Base-by-base conservation (phyloP, 1,140 invertebrate genomes). In the Megalopta genalis region DNA sequence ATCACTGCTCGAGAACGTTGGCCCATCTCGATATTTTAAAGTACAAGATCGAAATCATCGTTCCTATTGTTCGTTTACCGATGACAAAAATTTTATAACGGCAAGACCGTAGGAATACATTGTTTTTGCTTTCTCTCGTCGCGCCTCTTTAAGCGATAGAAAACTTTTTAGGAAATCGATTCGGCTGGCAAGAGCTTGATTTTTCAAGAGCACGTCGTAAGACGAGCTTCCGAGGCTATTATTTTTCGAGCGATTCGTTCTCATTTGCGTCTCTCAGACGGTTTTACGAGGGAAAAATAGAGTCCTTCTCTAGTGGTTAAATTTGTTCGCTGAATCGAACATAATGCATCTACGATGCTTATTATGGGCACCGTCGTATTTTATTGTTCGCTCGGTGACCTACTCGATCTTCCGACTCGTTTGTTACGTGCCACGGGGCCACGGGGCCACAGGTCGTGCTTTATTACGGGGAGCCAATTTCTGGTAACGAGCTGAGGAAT, bases 351-450 rank as follows among this genome's bases (percentile, higher is more conserved):
- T 6, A 7, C 23, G 25, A 60, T 39, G 42, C 37, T 14, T 25
- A 67, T 49, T 39, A 42, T 42, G 49, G 27, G 12, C 64, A 57
- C 54, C 60, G 54, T 4, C 32, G 32, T 21, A 54, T 54, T 54
- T 62, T 42, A 10, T 49, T 62, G 27, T 73, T 46, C 65, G 23
- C n/a, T 65, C 37, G 37, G 27, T 10, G 21, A 25, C 25, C 12
- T 39, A 49, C 25, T 23, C 52, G 27, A 39, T 77, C 46, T n/a
- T 52, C 46, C 59, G 32, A 63, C 62, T 77, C 16, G 57, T 52
- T 71, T 23, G 27, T 21, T 21, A 27, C 59, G 8, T 37, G 49
- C 16, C 49, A 32, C 32, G 32, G 32, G 32, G 49, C 16, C 49
- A 32, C 32, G 32, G 32, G 32, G 32, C 4, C 32, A 39, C 6